Percentiles rank a stretch among this genome's conserved stretches.
Evolutionary conservation across 2,888 invertebrate species (phyloP).

Genomic region (Marronus borbonicus): DNA sequence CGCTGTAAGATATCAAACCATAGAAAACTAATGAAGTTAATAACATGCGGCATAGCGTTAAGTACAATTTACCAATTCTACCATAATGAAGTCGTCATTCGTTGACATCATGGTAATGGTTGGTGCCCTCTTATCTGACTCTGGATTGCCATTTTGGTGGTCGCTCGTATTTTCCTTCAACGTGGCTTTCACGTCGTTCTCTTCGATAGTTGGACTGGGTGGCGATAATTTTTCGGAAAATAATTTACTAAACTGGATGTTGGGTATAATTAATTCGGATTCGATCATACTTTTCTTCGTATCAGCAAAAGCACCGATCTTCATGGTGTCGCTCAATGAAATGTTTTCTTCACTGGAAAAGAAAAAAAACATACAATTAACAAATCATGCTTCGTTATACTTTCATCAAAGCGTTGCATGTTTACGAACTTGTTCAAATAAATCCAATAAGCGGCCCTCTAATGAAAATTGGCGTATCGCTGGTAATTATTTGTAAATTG

Average conservation of each 20-base stretch:
- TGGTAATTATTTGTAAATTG: no score
- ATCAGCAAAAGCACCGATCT: conserved; percentile 85
- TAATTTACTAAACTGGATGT: conserved; percentile 79
- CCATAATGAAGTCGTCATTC: conserved; percentile 80
- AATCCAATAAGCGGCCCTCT: no score
- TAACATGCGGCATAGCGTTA: conserved; percentile 57
- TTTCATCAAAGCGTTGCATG: not conserved
- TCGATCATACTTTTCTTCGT: conserved; percentile 74
- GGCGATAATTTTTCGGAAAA: conserved; percentile 66
- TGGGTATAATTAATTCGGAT: conserved; percentile 73
- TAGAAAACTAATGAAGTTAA: conserved; percentile 49
- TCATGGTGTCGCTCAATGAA: conserved; percentile 81
- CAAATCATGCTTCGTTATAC: not conserved
- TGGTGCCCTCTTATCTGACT: conserved; percentile 68
- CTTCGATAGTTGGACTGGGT: conserved; percentile 44
- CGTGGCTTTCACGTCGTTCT: conserved; percentile 50
- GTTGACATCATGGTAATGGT: conserved; percentile 72
- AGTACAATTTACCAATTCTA: conserved; percentile 77
- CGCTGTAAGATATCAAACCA: conserved; percentile 7
- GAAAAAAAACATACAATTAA: conserved; percentile 48
- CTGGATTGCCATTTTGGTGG: conserved; percentile 64
- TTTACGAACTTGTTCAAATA: no score
- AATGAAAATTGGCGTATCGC: no score
- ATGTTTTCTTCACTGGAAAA: conserved; percentile 76
- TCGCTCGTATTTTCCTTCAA: conserved; percentile 51